These are phyloP conservation scores for Neodiprion lecontei DNA, from an alignment of 1,140 invertebrate species.

Conservation along the genomic window DNA sequence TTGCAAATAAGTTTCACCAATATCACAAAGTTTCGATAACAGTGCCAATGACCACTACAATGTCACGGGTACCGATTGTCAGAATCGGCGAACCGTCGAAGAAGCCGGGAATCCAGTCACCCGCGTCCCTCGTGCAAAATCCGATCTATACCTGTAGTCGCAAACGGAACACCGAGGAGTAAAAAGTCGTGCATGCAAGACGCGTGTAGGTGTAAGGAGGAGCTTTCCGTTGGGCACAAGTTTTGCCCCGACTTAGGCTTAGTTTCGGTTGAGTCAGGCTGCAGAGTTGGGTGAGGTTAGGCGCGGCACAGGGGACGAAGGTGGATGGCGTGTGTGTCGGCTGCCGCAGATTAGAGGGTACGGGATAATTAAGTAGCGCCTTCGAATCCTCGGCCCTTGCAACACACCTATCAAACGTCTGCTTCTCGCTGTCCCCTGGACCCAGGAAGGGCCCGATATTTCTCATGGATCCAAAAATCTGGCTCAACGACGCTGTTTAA, in stretches of 20 bases:
- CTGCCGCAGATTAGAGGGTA: slow-evolving; percentile 58
- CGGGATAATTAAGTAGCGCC: slow-evolving; percentile 62
- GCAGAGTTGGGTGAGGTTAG: neutral
- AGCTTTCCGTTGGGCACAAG: neutral
- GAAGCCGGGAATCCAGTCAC: too few species aligned
- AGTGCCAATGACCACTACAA: too few species aligned
- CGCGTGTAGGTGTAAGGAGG: too few species aligned
- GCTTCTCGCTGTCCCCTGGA: neutral
- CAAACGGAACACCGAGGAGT: too few species aligned
- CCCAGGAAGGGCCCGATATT: neutral
- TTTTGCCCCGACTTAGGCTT: neutral
- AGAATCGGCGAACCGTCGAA: too few species aligned
- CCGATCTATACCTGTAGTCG: too few species aligned
- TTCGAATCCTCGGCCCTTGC: slow-evolving; percentile 41
- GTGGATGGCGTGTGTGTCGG: slow-evolving; percentile 56
- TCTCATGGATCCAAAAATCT: neutral
- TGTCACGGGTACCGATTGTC: too few species aligned
- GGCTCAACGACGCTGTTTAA: neutral
- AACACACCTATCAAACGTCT: neutral
- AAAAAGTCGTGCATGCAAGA: too few species aligned
- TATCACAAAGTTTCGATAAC: too few species aligned
- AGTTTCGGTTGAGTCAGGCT: neutral
- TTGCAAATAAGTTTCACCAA: too few species aligned
- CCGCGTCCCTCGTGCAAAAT: too few species aligned
- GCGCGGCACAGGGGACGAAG: slow-evolving; percentile 6